Percentiles rank a stretch among this genome's conserved stretches.
These are phyloP conservation scores for Ptychoptera albimana DNA, from an alignment of 2,888 invertebrate genomes.

Conservation along the genomic window DNA sequence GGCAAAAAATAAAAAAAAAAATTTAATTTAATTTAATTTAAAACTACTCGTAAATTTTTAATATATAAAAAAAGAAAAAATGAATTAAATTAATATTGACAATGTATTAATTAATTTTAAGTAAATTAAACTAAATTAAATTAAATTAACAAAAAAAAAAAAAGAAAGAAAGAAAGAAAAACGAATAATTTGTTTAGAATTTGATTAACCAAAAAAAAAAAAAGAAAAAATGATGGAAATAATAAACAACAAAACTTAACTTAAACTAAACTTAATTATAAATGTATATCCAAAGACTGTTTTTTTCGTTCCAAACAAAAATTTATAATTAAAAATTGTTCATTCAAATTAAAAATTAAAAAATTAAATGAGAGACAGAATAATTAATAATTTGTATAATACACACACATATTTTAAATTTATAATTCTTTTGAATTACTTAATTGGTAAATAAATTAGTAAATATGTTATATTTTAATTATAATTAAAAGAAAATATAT, in stretches of 20 bases:
- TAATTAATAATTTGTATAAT: too few species aligned
- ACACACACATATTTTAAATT: too few species aligned
- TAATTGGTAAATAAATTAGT: too few species aligned
- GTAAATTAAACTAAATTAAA: background rate
- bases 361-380: constrained; percentile 5
- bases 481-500: too few species aligned
- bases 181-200: background rate
- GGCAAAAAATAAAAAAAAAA: constrained; percentile 1
- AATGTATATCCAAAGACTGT: constrained; percentile 32
- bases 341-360: constrained; percentile 12
- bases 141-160: constrained; percentile 3
- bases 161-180: constrained; percentile 1
- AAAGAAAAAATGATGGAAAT: constrained; percentile 14
- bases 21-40: background rate
- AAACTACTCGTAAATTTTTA: background rate
- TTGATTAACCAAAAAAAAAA: too few species aligned
- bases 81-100: background rate
- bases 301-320: constrained; percentile 31
- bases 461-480: too few species aligned
- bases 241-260: constrained; percentile 4
- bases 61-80: background rate
- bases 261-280: constrained; percentile 5
- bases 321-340: too few species aligned
- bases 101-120: too few species aligned
- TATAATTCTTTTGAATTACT: too few species aligned